Evolutionary conservation across 2,797 vertebrate species (phyloP).

Genomic region (Leptatherina wallacei): DNA sequence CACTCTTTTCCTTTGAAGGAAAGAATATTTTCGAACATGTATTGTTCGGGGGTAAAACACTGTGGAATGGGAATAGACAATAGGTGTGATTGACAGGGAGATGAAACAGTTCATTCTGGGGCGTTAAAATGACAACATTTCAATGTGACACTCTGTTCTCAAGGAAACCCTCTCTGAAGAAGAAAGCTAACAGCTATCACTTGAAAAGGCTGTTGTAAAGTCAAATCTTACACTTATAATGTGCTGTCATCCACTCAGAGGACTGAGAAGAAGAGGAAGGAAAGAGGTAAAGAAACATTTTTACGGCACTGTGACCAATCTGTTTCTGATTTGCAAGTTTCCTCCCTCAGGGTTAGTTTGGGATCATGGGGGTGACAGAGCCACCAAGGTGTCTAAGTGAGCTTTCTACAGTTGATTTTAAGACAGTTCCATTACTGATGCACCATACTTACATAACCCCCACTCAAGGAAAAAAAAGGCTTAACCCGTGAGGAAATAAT

Average conservation of each 20-base stretch:
- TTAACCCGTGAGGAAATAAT: slow-evolving; percentile 22
- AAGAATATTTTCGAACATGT: slow-evolving; percentile 23
- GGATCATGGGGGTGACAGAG: slow-evolving; percentile 58
- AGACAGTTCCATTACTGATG: slow-evolving; percentile 67
- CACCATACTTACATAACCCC: slow-evolving; percentile 40
- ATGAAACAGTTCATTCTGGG: slow-evolving; percentile 66
- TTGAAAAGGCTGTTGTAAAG: slow-evolving; percentile 50
- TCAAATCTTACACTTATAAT: slow-evolving; percentile 75
- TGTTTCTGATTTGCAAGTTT: slow-evolving; percentile 72
- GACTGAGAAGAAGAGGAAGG: slow-evolving; percentile 35
- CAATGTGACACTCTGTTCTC: slow-evolving; percentile 58
- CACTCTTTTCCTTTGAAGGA: slow-evolving; percentile 33
- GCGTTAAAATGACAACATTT: slow-evolving; percentile 67
- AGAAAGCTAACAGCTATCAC: slow-evolving; percentile 65
- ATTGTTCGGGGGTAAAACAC: slow-evolving; percentile 39
- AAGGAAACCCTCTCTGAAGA: slow-evolving; percentile 46
- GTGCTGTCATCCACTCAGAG: slow-evolving; percentile 54
- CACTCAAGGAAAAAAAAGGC: slow-evolving; percentile 10
- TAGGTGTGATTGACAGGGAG: slow-evolving; percentile 69
- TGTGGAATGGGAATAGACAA: slow-evolving; percentile 44
- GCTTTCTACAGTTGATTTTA: slow-evolving; percentile 40
- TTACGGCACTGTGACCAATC: slow-evolving; percentile 56
- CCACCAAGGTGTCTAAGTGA: slow-evolving; percentile 41
- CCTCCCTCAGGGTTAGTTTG: slow-evolving; percentile 54
- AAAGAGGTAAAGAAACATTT: slow-evolving; percentile 55